Base-by-base conservation (phyloP, 1,140 invertebrate genomes). In the Oscheius sp. region DNA sequence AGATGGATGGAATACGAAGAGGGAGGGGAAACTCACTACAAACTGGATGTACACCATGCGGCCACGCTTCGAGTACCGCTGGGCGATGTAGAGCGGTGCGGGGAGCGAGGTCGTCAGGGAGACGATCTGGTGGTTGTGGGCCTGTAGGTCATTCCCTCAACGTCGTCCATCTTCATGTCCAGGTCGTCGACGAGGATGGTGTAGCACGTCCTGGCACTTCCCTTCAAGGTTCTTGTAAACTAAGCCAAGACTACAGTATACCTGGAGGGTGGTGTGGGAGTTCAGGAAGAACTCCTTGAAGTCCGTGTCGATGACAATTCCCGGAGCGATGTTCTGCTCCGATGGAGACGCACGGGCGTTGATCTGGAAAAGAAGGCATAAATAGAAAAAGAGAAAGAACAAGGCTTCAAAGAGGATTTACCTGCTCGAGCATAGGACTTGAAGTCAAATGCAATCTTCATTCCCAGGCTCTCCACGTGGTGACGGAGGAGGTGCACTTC, bases 261-360 rank as follows among this genome's bases (percentile, higher is more conserved):
- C 75, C 64, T 77, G 75, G 2, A 75, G 64, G 10, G 76, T 68
- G 31, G 38, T 59, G 46, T 77, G 76, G 2, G 67, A 73, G 58
- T 77, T 77, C 42, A 77, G 63, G 58, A 58, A 77, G 55, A 77
- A 77, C 76, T 77, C 68, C 15, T 59, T 73, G 73, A 23, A 72
- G 2, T n/a, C 2, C 1, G 10, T 18, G 32, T 77, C 76, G 26
- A 77, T 20, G 13, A 73, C 32, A 15, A 68, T 63, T 23, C 76
- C 76, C 4, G 62, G 38, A 32, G 28, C 29, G 34, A 26, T 28
- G 35, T 66, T 28, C 28, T 55, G 45, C 45, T 52, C 1, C 2
- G 31, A 2, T 10, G 20, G 28, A 13, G 13, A 15, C 46, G 23
- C 49, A 3, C 13, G n/a, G 7, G 49, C 3, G 23, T 28, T 20